Evolutionary conservation across 2,113 vertebrate genomes (phyloP), one percentile per base, ranked within the genome.

Genomic region (Misgurnus mizolepis): DNA sequence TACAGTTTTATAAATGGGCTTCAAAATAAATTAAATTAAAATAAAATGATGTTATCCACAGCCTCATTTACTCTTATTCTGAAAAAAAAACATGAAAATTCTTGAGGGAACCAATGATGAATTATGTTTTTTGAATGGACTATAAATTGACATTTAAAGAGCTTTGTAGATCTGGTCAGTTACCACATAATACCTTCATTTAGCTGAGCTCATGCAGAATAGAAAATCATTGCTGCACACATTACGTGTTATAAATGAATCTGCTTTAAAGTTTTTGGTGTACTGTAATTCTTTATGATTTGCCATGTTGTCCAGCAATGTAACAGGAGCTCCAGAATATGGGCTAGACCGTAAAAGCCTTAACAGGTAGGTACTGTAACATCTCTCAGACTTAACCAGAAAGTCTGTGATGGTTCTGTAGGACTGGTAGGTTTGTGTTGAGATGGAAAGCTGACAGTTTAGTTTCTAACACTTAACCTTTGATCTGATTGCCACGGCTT

Each of bases 351-450:
- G n/a, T 27, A 68, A 7, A 79, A 66, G 56, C 60, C 50, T 72
- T 82, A 18, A 65, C 60, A 67, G 80, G 83, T 85, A 77, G 61
- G 83, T 73, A 34, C 27, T 34, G 27, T 34, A 43, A 43, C 70
- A 58, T 64, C n/a, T 40, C 55, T 43, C 45, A 34, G 53, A 0
- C 47, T 15, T 43, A 66, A 43, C 55, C 49, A 66, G 65, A 55
- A 68, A 74, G 22, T 47, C 64, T 50, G 15, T 17, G 4, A 34
- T 17, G 14, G 60, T 12, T 84, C 56, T 56, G n/a, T 67, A 27
- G 58, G 62, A 41, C 68, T 39, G 41, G 47, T 64, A 82, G 77
- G 77, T 77, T 80, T 82, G 71, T 76, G 76, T 50, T 82, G 27
- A 60, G 39, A 68, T 81, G 56, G 50, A 49, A 77, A 17, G 39